phyloP scores from a whole-genome alignment of 2,797 vertebrate species.

The Danio choprae region DNA sequence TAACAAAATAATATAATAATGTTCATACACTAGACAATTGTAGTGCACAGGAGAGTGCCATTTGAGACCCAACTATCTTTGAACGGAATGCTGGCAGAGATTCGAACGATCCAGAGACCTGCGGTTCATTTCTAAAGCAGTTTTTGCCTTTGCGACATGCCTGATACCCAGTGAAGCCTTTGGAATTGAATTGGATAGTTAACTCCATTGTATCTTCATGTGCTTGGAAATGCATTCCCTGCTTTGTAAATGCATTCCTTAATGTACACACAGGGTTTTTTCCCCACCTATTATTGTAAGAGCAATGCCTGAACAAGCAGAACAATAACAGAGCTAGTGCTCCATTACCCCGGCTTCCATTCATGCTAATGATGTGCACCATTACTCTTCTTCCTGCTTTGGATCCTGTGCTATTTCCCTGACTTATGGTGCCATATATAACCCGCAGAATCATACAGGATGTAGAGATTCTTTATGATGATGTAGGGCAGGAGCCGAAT shows the following conservation, averaged over 20 bases:
- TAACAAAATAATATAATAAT: no score
- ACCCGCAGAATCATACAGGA: constrained; percentile 54
- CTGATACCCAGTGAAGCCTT: constrained; percentile 9
- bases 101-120: not conserved
- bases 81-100: not conserved
- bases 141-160: not conserved
- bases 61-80: not conserved
- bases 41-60: no score
- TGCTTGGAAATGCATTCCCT: constrained; percentile 59
- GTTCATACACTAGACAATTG: no score
- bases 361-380: constrained; percentile 72
- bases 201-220: constrained; percentile 62
- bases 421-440: constrained; percentile 71
- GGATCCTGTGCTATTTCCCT: constrained; percentile 65
- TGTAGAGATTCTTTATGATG: constrained; percentile 46
- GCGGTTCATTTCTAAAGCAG: constrained; percentile 12
- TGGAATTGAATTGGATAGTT: constrained; percentile 63
- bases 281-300: constrained; percentile 64
- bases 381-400: constrained; percentile 70
- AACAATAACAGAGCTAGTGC: constrained; percentile 69
- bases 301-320: constrained; percentile 70
- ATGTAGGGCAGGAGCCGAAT: constrained; percentile 37
- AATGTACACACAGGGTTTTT: constrained; percentile 58
- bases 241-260: constrained; percentile 69
- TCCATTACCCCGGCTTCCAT: constrained; percentile 73